Conservation (phyloP, 2,113 vertebrate species). For the Saguinus imperator region DNA sequence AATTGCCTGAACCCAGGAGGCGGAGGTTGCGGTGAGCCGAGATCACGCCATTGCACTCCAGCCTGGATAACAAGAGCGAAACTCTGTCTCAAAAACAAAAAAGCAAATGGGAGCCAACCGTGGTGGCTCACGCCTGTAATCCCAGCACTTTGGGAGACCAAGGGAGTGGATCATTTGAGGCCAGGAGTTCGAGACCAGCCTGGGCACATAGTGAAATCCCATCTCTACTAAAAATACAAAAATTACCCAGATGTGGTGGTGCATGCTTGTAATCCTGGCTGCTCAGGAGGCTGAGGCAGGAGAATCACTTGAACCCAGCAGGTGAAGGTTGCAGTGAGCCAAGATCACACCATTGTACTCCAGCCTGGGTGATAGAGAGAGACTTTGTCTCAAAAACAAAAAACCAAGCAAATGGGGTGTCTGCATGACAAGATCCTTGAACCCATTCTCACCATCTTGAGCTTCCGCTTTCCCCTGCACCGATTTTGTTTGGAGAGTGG, state of each 20-base stretch:
- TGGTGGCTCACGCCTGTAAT: too few species aligned
- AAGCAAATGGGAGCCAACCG: too few species aligned
- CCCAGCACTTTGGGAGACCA: neutral
- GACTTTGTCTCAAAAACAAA: neutral
- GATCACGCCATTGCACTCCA: too few species aligned
- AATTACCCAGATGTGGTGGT: neutral
- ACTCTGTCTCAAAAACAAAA: too few species aligned
- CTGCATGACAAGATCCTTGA: too few species aligned
- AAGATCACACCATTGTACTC: neutral
- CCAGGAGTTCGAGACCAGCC: neutral
- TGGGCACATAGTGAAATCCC: neutral
- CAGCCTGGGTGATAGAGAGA: neutral
- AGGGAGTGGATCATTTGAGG: neutral
- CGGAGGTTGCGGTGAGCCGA: too few species aligned
- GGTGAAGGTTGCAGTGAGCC: neutral
- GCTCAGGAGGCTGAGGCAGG: neutral
- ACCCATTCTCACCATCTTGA: neutral
- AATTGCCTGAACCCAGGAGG: too few species aligned
- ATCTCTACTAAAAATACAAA: neutral
- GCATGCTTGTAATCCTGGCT: neutral
- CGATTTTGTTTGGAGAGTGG: neutral
- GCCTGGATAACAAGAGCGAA: too few species aligned
- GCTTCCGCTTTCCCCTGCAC: accelerated
- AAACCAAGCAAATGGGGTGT: too few species aligned
- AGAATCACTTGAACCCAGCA: neutral